A percentile compares a stretch with the other conserved stretches of the same genome.
These are phyloP conservation scores for Eumeta japonica DNA, from an alignment of 1,140 invertebrate genomes.

Conservation along the genomic window DNA sequence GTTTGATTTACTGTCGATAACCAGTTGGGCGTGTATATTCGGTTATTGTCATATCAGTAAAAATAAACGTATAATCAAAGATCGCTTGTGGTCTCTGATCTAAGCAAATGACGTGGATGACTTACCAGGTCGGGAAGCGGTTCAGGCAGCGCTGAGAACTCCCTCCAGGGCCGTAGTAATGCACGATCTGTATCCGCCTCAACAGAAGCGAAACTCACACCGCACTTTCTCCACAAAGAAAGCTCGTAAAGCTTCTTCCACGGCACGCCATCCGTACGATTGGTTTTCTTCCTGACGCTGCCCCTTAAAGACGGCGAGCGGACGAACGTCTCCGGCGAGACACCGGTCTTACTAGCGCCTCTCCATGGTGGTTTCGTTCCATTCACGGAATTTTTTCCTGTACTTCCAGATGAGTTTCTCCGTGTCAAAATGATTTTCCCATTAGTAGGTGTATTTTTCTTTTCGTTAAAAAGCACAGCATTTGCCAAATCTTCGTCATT, in stretches of 20 bases:
- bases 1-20: too few relatives aligned
- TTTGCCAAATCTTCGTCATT: slow-evolving; percentile 35
- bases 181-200: slow-evolving; percentile 41
- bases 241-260: slow-evolving; percentile 60
- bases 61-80: slow-evolving; percentile 16
- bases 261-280: slow-evolving; percentile 42
- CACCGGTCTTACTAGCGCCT: slow-evolving; percentile 43
- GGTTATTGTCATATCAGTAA: too few relatives aligned
- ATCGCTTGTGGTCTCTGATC: slow-evolving; percentile 15
- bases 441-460: slow-evolving; percentile 25
- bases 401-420: slow-evolving; percentile 28
- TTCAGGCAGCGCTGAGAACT: slow-evolving; percentile 30
- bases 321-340: slow-evolving; percentile 33
- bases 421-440: slow-evolving; percentile 29
- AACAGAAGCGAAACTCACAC: slow-evolving; percentile 39
- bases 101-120: slow-evolving; percentile 14
- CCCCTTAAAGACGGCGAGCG: slow-evolving; percentile 41
- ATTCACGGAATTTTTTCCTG: slow-evolving; percentile 23
- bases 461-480: slow-evolving; percentile 28
- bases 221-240: slow-evolving; percentile 55
- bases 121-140: slow-evolving; percentile 33
- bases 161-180: slow-evolving; percentile 47
- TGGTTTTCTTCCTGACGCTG: slow-evolving; percentile 41
- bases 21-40: too few relatives aligned
- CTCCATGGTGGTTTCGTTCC: slow-evolving; percentile 57